phyloP scores from a whole-genome alignment of 2,888 invertebrate species.

The Bellardia pandia region DNA sequence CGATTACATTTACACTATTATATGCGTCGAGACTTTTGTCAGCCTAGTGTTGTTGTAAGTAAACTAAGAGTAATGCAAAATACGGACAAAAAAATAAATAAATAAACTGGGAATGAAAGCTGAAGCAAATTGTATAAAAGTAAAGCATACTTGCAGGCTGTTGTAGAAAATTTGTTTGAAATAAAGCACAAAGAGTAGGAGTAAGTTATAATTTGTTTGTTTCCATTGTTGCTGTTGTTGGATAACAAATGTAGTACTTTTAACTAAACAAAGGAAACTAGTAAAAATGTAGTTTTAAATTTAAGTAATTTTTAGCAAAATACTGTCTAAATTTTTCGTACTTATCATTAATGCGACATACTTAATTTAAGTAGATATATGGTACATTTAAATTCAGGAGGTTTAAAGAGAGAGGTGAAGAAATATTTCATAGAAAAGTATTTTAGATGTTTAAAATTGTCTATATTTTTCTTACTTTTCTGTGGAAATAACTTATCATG shows the following conservation, averaged over 20 bases:
- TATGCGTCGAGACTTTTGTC: constrained; percentile 68
- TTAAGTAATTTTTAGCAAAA: constrained; percentile 17
- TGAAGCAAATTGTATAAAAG: constrained; percentile 51
- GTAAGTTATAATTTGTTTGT: constrained; percentile 60
- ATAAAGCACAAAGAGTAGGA: constrained; percentile 46
- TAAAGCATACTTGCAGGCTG: constrained; percentile 65
- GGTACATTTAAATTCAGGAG: neutral
- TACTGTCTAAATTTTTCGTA: neutral
- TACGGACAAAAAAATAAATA: neutral
- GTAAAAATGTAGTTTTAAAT: constrained; percentile 38
- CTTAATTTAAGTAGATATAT: constrained; percentile 12
- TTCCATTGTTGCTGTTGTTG: constrained; percentile 46
- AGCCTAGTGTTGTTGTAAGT: constrained; percentile 54
- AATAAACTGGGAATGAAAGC: constrained; percentile 12
- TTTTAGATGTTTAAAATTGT: too few relatives aligned
- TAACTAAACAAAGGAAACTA: constrained; percentile 53
- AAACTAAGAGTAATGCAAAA: constrained; percentile 28
- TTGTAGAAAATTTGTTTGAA: constrained; percentile 26
- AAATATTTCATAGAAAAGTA: neutral
- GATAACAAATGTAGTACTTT: constrained; percentile 61
- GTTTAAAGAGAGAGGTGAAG: neutral
- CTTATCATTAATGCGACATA: constrained; percentile 38
- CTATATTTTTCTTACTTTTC: too few relatives aligned
- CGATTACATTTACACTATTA: constrained; percentile 69
- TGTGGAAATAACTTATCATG: too few relatives aligned